Evolutionary conservation across 2,888 invertebrate genomes (phyloP).

Genomic region (Scaptodrosophila latifasciaeformis): DNA sequence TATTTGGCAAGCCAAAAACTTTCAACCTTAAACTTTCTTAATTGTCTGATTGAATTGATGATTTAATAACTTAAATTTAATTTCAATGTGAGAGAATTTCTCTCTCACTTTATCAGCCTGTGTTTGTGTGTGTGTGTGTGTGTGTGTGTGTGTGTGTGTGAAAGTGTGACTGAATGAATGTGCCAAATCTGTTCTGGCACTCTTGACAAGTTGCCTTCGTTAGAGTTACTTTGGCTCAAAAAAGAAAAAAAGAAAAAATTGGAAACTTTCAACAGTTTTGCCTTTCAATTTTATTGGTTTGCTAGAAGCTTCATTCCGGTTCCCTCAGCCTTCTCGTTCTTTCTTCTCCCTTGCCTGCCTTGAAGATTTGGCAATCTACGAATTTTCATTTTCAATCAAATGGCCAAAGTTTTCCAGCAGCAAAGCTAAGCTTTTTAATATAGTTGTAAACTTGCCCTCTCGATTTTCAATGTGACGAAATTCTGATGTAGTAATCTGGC

Average conservation of each 20-base stretch:
- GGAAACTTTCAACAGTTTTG: slow-evolving; percentile 34
- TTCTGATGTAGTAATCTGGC: too few relatives aligned
- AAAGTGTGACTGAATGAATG: too few relatives aligned
- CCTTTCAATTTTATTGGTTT: slow-evolving; percentile 50
- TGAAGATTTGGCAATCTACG: slow-evolving; percentile 14
- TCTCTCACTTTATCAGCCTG: slow-evolving; percentile 23
- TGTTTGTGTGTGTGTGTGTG: slow-evolving; percentile 6
- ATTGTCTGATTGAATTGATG: slow-evolving; percentile 74
- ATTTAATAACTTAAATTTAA: slow-evolving; percentile 74
- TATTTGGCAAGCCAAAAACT: slow-evolving; percentile 50
- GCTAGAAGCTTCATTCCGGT: slow-evolving; percentile 38
- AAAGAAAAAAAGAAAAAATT: too few relatives aligned
- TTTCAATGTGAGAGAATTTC: slow-evolving; percentile 37
- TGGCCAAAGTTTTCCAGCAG: slow-evolving; percentile 10
- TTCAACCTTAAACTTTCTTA: slow-evolving; percentile 63
- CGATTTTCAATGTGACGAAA: too few relatives aligned
- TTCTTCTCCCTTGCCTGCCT: too few relatives aligned
- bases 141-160: slow-evolving; percentile 5
- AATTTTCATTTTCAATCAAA: slow-evolving; percentile 20
- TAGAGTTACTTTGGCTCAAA: slow-evolving; percentile 16
- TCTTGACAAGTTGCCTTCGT: slow-evolving; percentile 23
- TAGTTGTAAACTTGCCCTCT: too few relatives aligned
- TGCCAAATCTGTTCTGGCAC: too few relatives aligned
- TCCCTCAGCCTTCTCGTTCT: too few relatives aligned
- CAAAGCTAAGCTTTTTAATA: background rate